phyloP scores from a whole-genome alignment of 1,140 invertebrate genomes.

The Phocides pigmalion region DNA sequence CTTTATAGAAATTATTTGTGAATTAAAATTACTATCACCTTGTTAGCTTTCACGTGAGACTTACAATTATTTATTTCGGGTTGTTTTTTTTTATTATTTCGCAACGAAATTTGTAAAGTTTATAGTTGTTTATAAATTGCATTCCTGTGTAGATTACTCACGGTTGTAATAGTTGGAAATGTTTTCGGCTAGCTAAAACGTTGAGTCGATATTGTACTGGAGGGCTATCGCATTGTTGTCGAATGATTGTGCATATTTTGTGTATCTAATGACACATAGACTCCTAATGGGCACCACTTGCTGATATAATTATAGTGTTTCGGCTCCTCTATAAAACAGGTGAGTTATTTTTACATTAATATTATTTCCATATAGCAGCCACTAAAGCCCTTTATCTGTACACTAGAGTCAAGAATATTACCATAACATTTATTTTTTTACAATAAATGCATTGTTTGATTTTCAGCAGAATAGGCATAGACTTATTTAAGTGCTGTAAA shows the following conservation, averaged over 20 bases:
- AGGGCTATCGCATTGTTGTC: conserved; percentile 57
- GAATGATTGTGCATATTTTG: conserved; percentile 70
- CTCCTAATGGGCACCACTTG: conserved; percentile 51
- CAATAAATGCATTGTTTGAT: not conserved
- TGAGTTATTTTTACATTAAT: no score
- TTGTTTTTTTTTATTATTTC: conserved; percentile 52
- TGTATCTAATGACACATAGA: conserved; percentile 51
- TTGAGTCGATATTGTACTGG: conserved; percentile 65
- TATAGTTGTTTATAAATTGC: conserved; percentile 53
- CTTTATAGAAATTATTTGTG: conserved; percentile 33
- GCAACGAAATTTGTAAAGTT: conserved; percentile 43
- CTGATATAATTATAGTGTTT: conserved; percentile 43
- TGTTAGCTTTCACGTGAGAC: conserved; percentile 45
- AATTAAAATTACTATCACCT: conserved; percentile 34
- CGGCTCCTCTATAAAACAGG: conserved; percentile 30
- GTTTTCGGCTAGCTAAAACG: conserved; percentile 52
- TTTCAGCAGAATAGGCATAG: not conserved
- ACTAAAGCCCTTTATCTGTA: no score
- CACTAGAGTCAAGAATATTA: no score
- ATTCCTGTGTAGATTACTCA: conserved; percentile 47
- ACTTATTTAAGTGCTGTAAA: no score
- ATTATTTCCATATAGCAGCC: no score
- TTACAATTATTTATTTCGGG: conserved; percentile 41
- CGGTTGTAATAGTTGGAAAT: conserved; percentile 35
- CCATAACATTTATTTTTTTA: not conserved